Percentiles rank a stretch among this genome's conserved stretches.
These are phyloP conservation scores for Sesamia inferens DNA, from an alignment of 2,888 invertebrate species.

Conservation along the genomic window DNA sequence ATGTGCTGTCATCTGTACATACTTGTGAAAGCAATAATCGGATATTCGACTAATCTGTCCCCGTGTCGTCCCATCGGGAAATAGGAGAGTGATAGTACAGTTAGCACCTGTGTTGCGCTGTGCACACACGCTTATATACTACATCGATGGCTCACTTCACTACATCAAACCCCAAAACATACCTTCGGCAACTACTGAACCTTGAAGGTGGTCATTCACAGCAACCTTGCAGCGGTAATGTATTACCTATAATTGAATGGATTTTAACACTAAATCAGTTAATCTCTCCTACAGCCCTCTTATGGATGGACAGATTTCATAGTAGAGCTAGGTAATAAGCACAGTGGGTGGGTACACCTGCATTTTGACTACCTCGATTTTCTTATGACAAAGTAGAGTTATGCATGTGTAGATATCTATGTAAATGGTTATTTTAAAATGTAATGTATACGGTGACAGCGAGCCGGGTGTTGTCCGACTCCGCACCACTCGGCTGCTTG, in stretches of 20 bases:
- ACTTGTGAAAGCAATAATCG: too few relatives aligned
- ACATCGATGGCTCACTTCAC: not conserved
- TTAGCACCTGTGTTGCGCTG: too few relatives aligned
- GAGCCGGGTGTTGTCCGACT: conserved; percentile 64
- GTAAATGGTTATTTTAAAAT: conserved; percentile 63
- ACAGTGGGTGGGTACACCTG: not conserved
- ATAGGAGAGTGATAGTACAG: too few relatives aligned
- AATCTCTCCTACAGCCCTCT: not conserved
- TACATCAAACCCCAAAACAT: not conserved
- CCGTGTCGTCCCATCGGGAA: too few relatives aligned
- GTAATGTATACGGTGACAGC: conserved; percentile 64
- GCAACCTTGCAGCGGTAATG: not conserved
- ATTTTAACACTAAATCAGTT: not conserved
- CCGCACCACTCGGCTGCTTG: conserved; percentile 76
- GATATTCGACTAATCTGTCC: too few relatives aligned
- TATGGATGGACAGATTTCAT: not conserved
- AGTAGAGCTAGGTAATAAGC: not conserved
- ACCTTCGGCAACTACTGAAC: not conserved
- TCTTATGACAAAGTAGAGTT: conserved; percentile 3
- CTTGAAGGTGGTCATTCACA: not conserved
- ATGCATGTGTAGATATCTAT: conserved; percentile 11
- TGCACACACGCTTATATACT: too few relatives aligned
- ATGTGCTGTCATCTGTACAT: too few relatives aligned
- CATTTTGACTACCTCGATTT: not conserved
- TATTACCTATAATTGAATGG: too few relatives aligned